Base-by-base conservation (phyloP, 1,140 invertebrate species). In the Lucilia sericata region DNA sequence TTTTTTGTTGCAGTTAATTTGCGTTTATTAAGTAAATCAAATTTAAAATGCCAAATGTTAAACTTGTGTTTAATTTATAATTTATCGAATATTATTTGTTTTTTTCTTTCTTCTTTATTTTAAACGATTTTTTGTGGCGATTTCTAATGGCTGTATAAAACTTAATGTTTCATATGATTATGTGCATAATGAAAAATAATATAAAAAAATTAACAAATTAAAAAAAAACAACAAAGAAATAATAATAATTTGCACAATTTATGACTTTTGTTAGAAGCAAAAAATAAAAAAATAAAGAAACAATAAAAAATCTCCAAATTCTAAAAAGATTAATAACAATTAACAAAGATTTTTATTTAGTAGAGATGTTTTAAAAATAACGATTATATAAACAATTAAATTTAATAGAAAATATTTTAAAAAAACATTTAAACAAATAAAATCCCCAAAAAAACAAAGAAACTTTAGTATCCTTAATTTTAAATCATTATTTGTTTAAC, bases 311-410 rank as follows among this genome's bases (percentile, higher is more conserved):
- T 14, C 14, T 60, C n/a, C 5, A 42, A 42, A 42, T 76, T 76
- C 74, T 17, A 78, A 49, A 80, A 80, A 80, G 76, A 80, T 80
- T 80, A 80, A 80, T 80, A 80, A 80, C 76, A 80, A 80, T 80
- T 80, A 78, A 60, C 55, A 60, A 60, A 60, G 55, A 60, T n/a
- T 60, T 17, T 60, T 60, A 21, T 19, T 70, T 70, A 19, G 60
- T 70, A 70, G 8, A 21, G 17, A 70, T 21, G 55, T 60, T 70
- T 70, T 70, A 70, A 70, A 70, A 70, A 70, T 70, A 70, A 70
- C 17, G 9, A 70, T 70, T 70, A 25, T 70, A n/a, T 60, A 60
- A 60, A 70, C 65, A 70, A 70, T 70, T 19, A 70, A 70, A 70
- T 70, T 21, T 17, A 60, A 60, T 60, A 60, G 55, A 60, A 60